A percentile compares a stretch with the other conserved stretches of the same genome.
These are phyloP conservation scores for Scopus umbretta DNA, from an alignment of 2,113 vertebrate genomes.

Conservation along the genomic window DNA sequence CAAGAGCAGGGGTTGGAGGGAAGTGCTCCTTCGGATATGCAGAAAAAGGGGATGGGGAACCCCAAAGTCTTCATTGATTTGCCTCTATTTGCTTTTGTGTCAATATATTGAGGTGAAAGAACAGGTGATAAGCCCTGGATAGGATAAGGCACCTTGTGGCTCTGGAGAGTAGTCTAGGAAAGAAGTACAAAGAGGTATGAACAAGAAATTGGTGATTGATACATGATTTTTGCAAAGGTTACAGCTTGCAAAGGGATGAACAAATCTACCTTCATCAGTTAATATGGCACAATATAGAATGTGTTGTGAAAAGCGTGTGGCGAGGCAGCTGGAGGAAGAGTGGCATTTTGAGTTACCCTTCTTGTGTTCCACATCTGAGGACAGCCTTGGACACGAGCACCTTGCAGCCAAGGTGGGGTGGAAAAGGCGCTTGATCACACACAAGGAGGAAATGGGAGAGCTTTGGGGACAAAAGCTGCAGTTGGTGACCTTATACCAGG, in stretches of 20 bases:
- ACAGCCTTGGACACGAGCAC: neutral
- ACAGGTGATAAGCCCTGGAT: neutral
- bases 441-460: neutral
- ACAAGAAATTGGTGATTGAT: neutral
- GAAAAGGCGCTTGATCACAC: neutral
- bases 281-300: accelerated
- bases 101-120: neutral
- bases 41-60: neutral
- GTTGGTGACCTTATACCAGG: neutral
- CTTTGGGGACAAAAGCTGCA: neutral
- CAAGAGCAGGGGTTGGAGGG: neutral
- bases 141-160: neutral
- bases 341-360: neutral
- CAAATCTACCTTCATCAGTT: neutral
- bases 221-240: neutral
- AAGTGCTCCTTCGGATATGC: neutral
- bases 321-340: neutral
- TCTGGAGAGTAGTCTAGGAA: neutral
- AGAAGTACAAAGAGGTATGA: neutral
- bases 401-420: neutral
- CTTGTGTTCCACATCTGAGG: neutral
- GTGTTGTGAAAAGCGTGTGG: neutral
- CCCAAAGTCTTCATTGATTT: neutral
- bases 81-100: neutral
- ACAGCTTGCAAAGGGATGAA: neutral